phyloP scores from a whole-genome alignment of 1,140 invertebrate species.

The Hylaeus volcanicus region DNA sequence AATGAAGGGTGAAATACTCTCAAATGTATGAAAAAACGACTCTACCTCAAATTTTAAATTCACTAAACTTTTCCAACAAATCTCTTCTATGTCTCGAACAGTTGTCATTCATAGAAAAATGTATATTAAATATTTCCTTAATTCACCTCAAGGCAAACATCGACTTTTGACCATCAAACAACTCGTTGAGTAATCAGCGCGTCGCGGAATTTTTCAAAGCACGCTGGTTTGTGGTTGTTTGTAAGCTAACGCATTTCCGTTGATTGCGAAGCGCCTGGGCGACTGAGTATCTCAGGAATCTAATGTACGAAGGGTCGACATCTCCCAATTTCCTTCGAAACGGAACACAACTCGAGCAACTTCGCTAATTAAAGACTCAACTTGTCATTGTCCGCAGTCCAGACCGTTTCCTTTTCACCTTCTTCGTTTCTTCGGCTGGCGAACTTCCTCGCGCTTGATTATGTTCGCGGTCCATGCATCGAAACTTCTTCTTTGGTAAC shows the following conservation, averaged over 20 bases:
- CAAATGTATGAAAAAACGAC: too few species aligned
- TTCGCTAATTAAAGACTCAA: slow-evolving; percentile 55
- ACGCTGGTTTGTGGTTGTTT: too few species aligned
- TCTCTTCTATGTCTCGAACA: too few species aligned
- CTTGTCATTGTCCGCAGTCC: slow-evolving; percentile 57
- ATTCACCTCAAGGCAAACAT: neutral
- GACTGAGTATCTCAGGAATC: too few species aligned
- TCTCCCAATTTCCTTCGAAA: neutral
- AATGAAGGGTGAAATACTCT: too few species aligned
- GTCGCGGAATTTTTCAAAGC: neutral
- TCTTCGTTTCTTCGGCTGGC: slow-evolving; percentile 8
- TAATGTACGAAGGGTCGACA: too few species aligned
- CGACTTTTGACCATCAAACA: neutral
- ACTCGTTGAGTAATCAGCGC: neutral
- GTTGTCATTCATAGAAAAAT: too few species aligned
- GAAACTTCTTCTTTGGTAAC: neutral
- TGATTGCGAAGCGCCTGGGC: neutral
- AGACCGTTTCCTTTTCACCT: neutral
- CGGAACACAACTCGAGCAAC: slow-evolving; percentile 15
- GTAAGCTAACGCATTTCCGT: neutral
- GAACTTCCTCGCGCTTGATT: slow-evolving; percentile 34
- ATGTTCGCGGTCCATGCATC: neutral
- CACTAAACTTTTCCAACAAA: too few species aligned
- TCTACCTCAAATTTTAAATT: too few species aligned
- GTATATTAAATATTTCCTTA: neutral